These are phyloP conservation scores for Microplitis manilae DNA, from an alignment of 2,888 invertebrate species.

Conservation along the genomic window DNA sequence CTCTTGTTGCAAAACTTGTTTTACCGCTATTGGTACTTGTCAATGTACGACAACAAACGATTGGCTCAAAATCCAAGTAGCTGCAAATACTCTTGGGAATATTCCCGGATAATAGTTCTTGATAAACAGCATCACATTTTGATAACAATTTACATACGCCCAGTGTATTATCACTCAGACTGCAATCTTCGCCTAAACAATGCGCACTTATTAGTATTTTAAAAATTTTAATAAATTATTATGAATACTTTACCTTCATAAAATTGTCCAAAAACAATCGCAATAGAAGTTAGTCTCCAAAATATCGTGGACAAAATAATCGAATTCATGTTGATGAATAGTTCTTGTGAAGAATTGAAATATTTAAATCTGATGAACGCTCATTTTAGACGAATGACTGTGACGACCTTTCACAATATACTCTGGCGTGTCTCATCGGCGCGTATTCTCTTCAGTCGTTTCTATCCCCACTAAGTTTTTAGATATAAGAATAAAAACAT, in stretches of 20 bases:
- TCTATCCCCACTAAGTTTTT: neutral
- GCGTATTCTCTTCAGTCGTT: neutral
- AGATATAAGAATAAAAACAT: neutral
- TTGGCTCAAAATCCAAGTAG: slow-evolving; percentile 50
- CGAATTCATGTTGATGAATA: neutral
- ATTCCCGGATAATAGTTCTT: slow-evolving; percentile 55
- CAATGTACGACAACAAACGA: slow-evolving; percentile 63
- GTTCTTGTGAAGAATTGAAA: neutral
- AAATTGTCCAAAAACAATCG: neutral
- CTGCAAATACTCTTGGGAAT: slow-evolving; percentile 54
- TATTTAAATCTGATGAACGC: neutral
- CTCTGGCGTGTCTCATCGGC: neutral
- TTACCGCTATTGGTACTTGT: neutral
- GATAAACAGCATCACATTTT: slow-evolving; percentile 55
- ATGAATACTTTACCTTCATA: neutral
- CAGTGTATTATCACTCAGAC: slow-evolving; percentile 2
- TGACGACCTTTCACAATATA: slow-evolving; percentile 1
- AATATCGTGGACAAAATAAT: neutral
- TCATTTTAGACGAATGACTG: neutral
- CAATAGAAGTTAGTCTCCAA: neutral
- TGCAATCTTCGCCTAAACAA: slow-evolving; percentile 54
- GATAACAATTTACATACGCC: slow-evolving; percentile 56
- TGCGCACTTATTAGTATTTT: neutral
- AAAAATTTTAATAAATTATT: neutral
- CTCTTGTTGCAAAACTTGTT: neutral